phyloP scores from a whole-genome alignment of 92 coral and sea anemone species.

The Micromussa lordhowensis region DNA sequence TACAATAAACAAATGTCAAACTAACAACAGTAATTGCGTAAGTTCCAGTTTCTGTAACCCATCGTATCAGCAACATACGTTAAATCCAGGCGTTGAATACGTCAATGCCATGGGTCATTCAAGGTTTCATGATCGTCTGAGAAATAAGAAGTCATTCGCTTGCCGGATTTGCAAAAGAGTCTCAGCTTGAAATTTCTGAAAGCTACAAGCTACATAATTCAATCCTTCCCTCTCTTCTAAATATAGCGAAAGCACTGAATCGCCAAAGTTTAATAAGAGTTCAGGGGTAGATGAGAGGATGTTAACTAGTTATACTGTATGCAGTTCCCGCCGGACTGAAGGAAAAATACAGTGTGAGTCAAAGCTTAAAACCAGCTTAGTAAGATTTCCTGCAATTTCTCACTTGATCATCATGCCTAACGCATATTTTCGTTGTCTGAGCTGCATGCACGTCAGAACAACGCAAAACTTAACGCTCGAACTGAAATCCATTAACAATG shows the following conservation, averaged over 20 bases:
- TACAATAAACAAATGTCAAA: neutral
- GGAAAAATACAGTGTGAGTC: too few relatives aligned
- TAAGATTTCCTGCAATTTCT: neutral
- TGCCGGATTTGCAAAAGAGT: neutral
- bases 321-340: too few relatives aligned
- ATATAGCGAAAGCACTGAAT: neutral
- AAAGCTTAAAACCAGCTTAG: neutral
- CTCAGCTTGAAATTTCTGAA: neutral
- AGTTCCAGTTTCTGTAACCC: slow-evolving; percentile 2
- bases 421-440: neutral
- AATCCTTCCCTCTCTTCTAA: neutral
- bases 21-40: neutral
- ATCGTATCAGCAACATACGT: neutral
- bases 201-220: neutral
- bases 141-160: neutral
- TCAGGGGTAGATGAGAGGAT: neutral
- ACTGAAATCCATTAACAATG: neutral
- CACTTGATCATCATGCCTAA: neutral
- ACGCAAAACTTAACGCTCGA: neutral
- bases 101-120: slow-evolving; percentile 2
- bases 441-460: neutral
- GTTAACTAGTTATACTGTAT: neutral
- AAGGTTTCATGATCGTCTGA: neutral
- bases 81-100: neutral
- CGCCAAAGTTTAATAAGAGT: neutral